phyloP scores from a whole-genome alignment of 2,113 vertebrate species.

The Poicephalus gulielmi region DNA sequence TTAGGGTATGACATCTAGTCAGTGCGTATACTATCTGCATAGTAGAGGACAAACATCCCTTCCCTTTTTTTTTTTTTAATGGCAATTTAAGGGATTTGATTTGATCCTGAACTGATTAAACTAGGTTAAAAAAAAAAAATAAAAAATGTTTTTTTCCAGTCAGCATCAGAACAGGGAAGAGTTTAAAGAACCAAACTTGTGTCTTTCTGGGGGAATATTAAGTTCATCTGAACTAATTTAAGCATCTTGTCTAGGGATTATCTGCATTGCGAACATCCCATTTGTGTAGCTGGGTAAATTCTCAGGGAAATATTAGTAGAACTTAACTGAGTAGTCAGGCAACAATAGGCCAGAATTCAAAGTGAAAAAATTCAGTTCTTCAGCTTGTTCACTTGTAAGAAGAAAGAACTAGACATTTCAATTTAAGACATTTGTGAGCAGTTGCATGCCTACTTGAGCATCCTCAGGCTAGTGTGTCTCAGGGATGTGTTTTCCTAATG shows the following conservation, averaged over 20 bases:
- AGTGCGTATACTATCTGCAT: rapidly evolving
- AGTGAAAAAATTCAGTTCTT: background rate
- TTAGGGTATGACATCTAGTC: background rate
- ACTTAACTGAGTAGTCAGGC: background rate
- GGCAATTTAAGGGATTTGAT: background rate
- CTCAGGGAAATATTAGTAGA: background rate
- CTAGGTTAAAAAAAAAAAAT: background rate
- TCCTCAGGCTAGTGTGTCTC: slow-evolving; percentile 3
- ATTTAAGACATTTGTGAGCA: background rate
- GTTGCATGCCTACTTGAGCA: background rate
- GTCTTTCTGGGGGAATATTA: background rate
- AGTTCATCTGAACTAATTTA: background rate
- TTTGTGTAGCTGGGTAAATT: background rate
- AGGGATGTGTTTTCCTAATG: slow-evolving; percentile 25
- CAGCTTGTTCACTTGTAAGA: background rate
- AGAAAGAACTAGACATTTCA: background rate
- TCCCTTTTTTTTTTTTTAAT: background rate
- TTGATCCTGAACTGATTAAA: background rate
- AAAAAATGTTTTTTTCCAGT: background rate
- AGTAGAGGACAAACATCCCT: background rate
- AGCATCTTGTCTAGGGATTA: background rate
- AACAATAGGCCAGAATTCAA: background rate
- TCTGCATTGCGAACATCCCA: background rate
- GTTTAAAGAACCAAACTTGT: background rate
- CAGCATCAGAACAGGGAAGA: background rate